phyloP scores from a whole-genome alignment of 2,113 vertebrate genomes.

The Menidia beryllina region DNA sequence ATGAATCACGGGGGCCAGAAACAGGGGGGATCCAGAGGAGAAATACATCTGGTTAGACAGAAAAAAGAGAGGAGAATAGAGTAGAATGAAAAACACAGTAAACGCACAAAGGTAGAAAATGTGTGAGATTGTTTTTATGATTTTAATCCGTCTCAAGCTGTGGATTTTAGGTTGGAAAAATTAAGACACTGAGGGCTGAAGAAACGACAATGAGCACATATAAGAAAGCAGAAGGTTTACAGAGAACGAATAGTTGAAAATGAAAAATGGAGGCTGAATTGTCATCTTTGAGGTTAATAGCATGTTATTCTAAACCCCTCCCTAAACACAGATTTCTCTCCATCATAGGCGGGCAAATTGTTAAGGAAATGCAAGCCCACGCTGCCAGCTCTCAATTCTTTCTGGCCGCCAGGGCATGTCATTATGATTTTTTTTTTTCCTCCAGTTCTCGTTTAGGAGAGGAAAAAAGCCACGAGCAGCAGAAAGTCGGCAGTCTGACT shows the following conservation, averaged over 20 bases:
- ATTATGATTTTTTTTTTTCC: constrained; percentile 72
- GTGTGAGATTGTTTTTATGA: not conserved
- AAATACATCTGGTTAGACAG: constrained; percentile 77
- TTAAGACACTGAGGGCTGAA: not conserved
- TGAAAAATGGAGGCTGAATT: constrained; percentile 20
- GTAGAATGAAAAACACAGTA: constrained; percentile 23
- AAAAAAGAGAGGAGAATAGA: constrained; percentile 47
- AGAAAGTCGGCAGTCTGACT: constrained; percentile 43
- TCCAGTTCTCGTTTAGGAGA: constrained; percentile 63
- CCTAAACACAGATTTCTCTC: constrained; percentile 64
- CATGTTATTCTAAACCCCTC: constrained; percentile 73
- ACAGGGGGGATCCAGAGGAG: constrained; percentile 66
- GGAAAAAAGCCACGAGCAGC: constrained; percentile 52
- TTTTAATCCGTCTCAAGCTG: not conserved
- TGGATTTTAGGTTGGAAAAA: not conserved
- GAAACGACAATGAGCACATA: not conserved
- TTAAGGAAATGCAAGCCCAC: constrained; percentile 34
- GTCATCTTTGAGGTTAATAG: constrained; percentile 56
- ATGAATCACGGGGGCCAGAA: constrained; percentile 82
- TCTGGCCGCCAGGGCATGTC: constrained; percentile 68
- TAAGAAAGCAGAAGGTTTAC: constrained; percentile 11
- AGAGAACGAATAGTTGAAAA: constrained; percentile 7
- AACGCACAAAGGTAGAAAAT: not conserved
- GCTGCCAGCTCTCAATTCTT: constrained; percentile 59
- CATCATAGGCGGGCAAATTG: constrained; percentile 67